Evolutionary conservation across 2,113 vertebrate genomes (phyloP).

Genomic region (Myiozetetes cayanensis): DNA sequence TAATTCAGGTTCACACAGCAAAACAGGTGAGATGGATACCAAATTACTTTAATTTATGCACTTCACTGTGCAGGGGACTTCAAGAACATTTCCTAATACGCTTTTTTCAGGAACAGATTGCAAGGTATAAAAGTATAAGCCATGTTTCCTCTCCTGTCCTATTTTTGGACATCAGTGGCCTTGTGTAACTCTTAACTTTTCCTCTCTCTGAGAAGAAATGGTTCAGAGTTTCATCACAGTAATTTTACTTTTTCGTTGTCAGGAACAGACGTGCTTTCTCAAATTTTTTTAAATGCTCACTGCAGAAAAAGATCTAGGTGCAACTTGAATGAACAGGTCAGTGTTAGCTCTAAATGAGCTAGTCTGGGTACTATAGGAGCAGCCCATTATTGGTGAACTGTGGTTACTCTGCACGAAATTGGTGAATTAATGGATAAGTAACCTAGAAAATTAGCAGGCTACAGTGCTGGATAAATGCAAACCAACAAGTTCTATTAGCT

Average conservation of each 20-base stretch:
- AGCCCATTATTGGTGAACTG: neutral
- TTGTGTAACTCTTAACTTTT: neutral
- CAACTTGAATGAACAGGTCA: neutral
- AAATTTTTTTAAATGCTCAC: neutral
- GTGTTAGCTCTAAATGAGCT: neutral
- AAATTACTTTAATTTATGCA: neutral
- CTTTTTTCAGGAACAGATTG: neutral
- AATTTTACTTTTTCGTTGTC: neutral
- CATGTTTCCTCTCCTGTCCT: neutral
- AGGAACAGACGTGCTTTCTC: neutral
- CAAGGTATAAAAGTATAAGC: neutral
- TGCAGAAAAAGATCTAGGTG: neutral
- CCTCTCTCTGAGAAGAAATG: neutral
- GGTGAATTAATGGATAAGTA: neutral
- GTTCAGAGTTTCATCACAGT: neutral
- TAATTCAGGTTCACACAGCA: neutral
- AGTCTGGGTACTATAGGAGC: neutral
- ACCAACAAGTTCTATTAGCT: neutral
- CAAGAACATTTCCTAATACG: neutral
- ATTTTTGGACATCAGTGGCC: neutral
- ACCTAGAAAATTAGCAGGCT: conserved; percentile 2
- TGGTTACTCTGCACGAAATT: neutral
- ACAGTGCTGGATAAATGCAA: neutral
- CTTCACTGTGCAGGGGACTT: neutral
- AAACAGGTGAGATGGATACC: neutral